These are phyloP conservation scores for Pedionomus torquatus DNA, from an alignment of 2,113 vertebrate genomes.

Conservation along the genomic window DNA sequence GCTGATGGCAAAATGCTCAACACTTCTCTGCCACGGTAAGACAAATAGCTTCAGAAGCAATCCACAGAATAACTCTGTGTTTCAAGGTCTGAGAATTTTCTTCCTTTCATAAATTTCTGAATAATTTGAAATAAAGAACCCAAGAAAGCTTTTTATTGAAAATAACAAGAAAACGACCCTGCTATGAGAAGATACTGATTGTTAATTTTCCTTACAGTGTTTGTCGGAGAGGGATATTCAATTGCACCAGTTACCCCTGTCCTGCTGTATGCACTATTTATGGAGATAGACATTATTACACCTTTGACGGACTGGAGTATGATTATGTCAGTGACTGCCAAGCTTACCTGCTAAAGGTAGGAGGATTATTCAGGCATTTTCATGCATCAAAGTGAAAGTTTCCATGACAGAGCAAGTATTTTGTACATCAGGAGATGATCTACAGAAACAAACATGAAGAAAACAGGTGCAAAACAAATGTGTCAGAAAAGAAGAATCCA, in stretches of 20 bases:
- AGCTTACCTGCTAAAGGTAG: slow-evolving; percentile 89
- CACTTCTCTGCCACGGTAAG: background rate
- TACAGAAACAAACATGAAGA: background rate
- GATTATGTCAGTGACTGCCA: slow-evolving; percentile 97
- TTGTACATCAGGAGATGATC: background rate
- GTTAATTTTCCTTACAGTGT: slow-evolving; percentile 77
- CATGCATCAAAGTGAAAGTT: background rate
- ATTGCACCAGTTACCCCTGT: slow-evolving; percentile 92
- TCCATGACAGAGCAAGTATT: background rate
- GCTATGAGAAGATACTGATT: background rate
- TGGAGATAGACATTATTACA: slow-evolving; percentile 94
- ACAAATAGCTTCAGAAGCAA: background rate
- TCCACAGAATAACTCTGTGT: background rate
- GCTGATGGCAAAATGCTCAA: background rate
- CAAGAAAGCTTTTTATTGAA: background rate
- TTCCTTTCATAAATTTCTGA: background rate
- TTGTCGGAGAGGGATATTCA: slow-evolving; percentile 93
- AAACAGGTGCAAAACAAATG: background rate
- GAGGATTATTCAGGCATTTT: background rate
- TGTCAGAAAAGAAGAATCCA: background rate
- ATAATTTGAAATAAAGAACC: background rate
- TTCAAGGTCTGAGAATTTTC: background rate
- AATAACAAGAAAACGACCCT: background rate
- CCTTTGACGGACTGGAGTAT: slow-evolving; percentile 95
- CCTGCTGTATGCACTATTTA: slow-evolving; percentile 94